phyloP scores from a whole-genome alignment of 2,888 invertebrate species.

The Eurytoma adleriae region DNA sequence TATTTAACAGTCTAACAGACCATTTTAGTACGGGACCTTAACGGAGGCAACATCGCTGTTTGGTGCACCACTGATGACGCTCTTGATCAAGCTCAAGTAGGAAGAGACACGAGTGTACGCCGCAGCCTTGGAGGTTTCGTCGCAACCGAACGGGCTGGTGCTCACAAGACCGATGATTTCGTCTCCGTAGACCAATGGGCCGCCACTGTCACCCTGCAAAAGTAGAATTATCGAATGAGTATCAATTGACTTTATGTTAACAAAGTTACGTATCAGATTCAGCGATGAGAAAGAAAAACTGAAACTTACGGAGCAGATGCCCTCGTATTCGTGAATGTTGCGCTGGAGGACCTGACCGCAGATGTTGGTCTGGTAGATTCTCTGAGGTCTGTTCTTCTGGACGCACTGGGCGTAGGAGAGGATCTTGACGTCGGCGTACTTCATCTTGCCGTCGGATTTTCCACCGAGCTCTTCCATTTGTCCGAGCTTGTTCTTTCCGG shows the following conservation, averaged over 20 bases:
- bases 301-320: neutral
- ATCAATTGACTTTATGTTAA: no score
- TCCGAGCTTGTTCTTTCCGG: neutral
- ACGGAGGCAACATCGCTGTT: neutral
- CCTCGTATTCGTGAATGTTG: neutral
- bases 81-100: neutral
- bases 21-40: no score
- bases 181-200: conserved; percentile 7
- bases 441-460: neutral
- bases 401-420: neutral
- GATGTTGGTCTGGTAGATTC: neutral
- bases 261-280: no score
- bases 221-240: no score
- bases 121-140: neutral
- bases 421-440: neutral
- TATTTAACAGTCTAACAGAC: no score
- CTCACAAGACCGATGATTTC: conserved; percentile 6
- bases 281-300: no score
- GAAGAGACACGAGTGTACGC: conserved; percentile 20
- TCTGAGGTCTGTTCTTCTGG: no score
- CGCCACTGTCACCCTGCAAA: conserved; percentile 12
- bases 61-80: neutral
- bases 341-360: neutral
- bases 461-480: neutral
- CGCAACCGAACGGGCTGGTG: conserved; percentile 12